Base-by-base conservation (phyloP, 2,113 vertebrate species). In the Neoarius graeffei region DNA sequence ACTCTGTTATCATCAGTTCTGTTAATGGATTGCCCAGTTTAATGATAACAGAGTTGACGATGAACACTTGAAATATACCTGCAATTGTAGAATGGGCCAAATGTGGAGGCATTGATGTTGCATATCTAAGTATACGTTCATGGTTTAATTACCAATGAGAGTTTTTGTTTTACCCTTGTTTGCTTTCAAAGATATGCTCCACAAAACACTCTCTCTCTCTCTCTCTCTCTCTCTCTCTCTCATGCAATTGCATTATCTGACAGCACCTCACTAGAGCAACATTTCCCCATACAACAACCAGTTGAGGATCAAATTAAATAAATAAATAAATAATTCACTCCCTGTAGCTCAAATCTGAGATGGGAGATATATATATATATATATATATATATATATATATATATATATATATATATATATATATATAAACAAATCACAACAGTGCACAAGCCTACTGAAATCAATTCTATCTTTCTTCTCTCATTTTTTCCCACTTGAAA, bases 231-330 rank as follows among this genome's bases (percentile, higher is more conserved):
- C 54, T 80, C 57, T 81, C 57, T 89, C 67, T 91, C 90, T 89
- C 90, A 89, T 67, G 73, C 90, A 66, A 88, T 90, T 23, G 48
- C 52, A 84, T 76, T 35, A 80, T 88, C 87, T 73, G 59, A 87
- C 69, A 88, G 13, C 74, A 83, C 83, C 60, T 81, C 89, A 87
- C 60, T 67, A 87, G 85, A 85, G 89, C 89, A 74, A 79, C 82
- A 84, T 88, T 56, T 80, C 71, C 64, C 81, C 82, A 83, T 73
- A 83, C 83, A 85, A 60, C 27, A 77, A 87, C 86, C 85, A 89
- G 91, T 85, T 91, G 60, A 88, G 80, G 85, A 85, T 89, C 89
- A 89, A 7, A 66, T 83, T 54, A 73, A 56, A 89, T 88, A 87
- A 84, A n/a, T n/a, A n/a, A n/a, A n/a, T n/a, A n/a, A n/a, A n/a